A percentile compares a stretch with the other conserved stretches of the same genome.
Evolutionary conservation across 2,113 vertebrate genomes (phyloP).

Genomic region (Hippolais icterina): DNA sequence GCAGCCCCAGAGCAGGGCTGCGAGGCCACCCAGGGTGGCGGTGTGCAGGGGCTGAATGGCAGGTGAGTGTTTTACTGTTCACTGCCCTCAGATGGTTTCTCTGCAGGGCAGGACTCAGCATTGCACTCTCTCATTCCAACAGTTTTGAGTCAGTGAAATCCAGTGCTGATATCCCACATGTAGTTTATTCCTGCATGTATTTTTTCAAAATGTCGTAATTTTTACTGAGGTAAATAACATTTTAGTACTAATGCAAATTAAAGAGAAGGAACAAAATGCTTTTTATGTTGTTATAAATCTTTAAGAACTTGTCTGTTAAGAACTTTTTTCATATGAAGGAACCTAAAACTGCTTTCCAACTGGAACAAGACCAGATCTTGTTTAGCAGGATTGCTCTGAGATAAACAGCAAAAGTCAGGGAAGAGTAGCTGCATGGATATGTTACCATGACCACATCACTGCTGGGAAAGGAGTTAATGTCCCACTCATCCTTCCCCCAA

Average conservation of each 20-base stretch:
- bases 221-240: slow-evolving; percentile 9
- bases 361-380: background rate
- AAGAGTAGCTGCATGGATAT: background rate
- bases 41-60: background rate
- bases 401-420: background rate
- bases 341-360: background rate
- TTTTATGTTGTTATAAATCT: background rate
- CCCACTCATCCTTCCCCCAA: background rate
- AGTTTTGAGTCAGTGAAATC: background rate
- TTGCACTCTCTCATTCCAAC: background rate
- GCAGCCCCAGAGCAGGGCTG: rapidly evolving
- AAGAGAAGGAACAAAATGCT: background rate
- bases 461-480: background rate
- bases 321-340: background rate
- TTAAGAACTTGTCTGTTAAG: background rate
- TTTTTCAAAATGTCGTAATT: background rate
- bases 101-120: background rate
- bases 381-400: background rate
- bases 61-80: background rate
- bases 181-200: background rate
- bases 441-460: background rate
- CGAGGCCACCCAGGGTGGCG: rapidly evolving
- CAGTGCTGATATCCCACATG: background rate
- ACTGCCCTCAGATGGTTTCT: background rate
- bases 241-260: background rate